Evolutionary conservation across 2,797 vertebrate species (phyloP), one percentile per base, ranked within the genome.

Genomic region (Chrosomus eos): DNA sequence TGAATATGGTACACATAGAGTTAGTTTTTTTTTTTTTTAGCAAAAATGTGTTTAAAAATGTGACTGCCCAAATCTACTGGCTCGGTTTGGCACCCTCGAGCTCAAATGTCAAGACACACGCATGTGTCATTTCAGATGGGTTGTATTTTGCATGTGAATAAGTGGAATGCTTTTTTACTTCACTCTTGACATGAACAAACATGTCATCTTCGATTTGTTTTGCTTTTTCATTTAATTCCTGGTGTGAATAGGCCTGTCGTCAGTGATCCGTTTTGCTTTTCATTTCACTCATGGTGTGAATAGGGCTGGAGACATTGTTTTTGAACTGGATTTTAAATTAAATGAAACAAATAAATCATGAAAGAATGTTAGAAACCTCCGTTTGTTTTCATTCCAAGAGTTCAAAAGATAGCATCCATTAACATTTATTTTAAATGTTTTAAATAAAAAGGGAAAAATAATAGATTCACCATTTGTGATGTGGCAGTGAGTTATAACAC

Each of bases 191-290:
- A 48, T 45, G 26, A 79, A 79, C 26, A 45, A 64, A 79, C 40
- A 38, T 78, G 75, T 78, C 75, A 48, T 16, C 60, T 66, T 26
- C 3, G 26, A 79, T 79, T 66, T 66, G 76, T 14, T 66, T 88
- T 88, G 87, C 72, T 85, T 92, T 89, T 89, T 89, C 89, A 87
- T 92, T 62, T 62, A 21, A 48, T 77, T 83, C 10, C 48, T 82
- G 26, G 33, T 71, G 48, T 58, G 23, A 66, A 55, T 38, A 85
- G 26, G 62, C 33, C 53, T 31, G 62, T 53, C 51, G 16, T 68
- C 67, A 75, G 80, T 19, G 55, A 78, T 43, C 58, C 5, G 75
- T 62, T 78, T 60, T 28, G 36, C 73, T 60, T 36, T 58, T 55
- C 51, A 75, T 55, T 75, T 75, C 13, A 75, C 73, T 38, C 31